Conservation (phyloP, 2,113 vertebrate species). For the Tenebrosternarchus preto region DNA sequence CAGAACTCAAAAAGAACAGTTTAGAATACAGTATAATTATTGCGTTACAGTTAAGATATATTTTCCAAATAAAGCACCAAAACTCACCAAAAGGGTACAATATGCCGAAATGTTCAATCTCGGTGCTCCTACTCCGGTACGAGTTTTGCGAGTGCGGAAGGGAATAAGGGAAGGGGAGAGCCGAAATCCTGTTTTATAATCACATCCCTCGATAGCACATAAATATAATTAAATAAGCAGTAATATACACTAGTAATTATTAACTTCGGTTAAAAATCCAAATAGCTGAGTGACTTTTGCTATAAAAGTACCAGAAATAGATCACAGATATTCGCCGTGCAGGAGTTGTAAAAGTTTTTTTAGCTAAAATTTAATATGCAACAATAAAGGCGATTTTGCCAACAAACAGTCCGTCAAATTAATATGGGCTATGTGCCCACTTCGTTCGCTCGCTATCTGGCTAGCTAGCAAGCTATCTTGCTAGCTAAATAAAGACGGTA, state of each 20-base stretch:
- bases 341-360: background rate
- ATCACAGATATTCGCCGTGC: background rate
- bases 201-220: conserved; percentile 47
- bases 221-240: background rate
- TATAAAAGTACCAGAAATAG: background rate
- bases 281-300: background rate
- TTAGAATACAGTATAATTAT: no score
- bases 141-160: conserved; percentile 43
- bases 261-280: no score
- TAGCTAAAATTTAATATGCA: background rate
- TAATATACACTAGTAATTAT: no score
- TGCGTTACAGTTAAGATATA: no score
- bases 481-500: conserved; percentile 63
- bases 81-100: conserved; percentile 19
- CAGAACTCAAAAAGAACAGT: no score
- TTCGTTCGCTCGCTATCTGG: conserved; percentile 22
- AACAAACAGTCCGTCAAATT: background rate
- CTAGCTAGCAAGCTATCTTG: conserved; percentile 43
- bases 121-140: conserved; percentile 37
- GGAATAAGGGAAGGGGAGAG: conserved; percentile 23
- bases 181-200: conserved; percentile 35
- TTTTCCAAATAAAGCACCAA: background rate
- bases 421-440: background rate
- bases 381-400: background rate
- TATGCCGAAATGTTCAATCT: conserved; percentile 33